Conservation (phyloP, 2,113 vertebrate genomes). For the Aplodontia rufa region DNA sequence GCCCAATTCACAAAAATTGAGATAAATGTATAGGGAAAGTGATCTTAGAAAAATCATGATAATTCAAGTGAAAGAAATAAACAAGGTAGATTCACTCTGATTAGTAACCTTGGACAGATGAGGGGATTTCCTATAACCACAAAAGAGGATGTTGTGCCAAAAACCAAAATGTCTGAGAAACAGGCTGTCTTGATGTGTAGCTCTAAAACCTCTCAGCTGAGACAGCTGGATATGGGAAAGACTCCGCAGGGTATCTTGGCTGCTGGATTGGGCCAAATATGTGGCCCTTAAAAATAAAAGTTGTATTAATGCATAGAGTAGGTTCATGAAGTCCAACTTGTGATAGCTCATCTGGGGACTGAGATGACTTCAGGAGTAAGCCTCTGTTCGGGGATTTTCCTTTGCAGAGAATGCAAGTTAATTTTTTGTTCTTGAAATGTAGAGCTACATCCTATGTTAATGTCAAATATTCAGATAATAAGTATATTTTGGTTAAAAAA, state of each 20-base stretch:
- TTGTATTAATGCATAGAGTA: not conserved
- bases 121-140: not conserved
- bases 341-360: not conserved
- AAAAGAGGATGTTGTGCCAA: not conserved
- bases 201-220: not conserved
- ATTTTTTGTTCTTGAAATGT: not conserved
- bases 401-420: not conserved
- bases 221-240: not conserved
- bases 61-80: not conserved
- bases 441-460: not conserved
- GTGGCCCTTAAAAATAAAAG: not conserved
- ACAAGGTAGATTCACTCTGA: not conserved
- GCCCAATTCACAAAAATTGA: not conserved
- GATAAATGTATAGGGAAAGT: not conserved
- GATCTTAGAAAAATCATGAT: not conserved
- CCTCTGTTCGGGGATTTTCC: not conserved
- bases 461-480: not conserved
- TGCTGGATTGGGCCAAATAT: not conserved
- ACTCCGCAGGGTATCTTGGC: not conserved
- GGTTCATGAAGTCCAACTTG: not conserved
- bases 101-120: not conserved
- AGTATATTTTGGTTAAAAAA: not conserved
- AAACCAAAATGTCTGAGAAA: not conserved
- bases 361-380: not conserved
- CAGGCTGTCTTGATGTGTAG: not conserved